Conservation (phyloP, 1,140 invertebrate genomes). For the Lineus longissimus region DNA sequence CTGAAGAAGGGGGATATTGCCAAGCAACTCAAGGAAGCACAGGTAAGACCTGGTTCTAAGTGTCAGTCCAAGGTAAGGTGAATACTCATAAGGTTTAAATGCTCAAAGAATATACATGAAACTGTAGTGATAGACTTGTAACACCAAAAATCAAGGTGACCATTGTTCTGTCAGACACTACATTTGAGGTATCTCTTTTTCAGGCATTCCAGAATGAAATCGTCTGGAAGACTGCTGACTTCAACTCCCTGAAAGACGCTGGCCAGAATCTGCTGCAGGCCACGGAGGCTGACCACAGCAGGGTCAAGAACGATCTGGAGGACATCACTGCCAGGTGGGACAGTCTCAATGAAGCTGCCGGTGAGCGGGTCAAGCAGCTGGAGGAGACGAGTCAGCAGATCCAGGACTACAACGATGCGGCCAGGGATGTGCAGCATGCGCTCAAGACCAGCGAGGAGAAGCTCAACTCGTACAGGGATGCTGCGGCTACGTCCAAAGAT, state of each 20-base stretch:
- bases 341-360: slow-evolving; percentile 23
- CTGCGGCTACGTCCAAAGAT: slow-evolving; percentile 74
- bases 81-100: background rate
- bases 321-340: slow-evolving; percentile 85
- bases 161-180: too few relatives aligned
- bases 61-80: background rate
- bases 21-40: slow-evolving; percentile 82
- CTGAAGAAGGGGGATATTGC: slow-evolving; percentile 84
- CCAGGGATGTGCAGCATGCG: slow-evolving; percentile 54
- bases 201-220: slow-evolving; percentile 80
- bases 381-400: slow-evolving; percentile 80
- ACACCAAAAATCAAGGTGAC: too few relatives aligned
- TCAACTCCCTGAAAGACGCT: slow-evolving; percentile 75
- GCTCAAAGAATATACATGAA: too few relatives aligned
- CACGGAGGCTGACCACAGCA: slow-evolving; percentile 86
- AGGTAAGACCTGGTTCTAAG: slow-evolving; percentile 53
- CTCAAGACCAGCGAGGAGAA: slow-evolving; percentile 84
- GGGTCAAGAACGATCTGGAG: slow-evolving; percentile 76
- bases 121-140: too few relatives aligned
- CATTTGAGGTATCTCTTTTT: too few relatives aligned
- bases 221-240: slow-evolving; percentile 85
- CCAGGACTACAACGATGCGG: slow-evolving; percentile 75
- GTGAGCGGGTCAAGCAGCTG: slow-evolving; percentile 68
- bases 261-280: slow-evolving; percentile 78
- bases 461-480: slow-evolving; percentile 72